These are phyloP conservation scores for Tapirus indicus DNA, from an alignment of 2,797 vertebrate species.

Conservation along the genomic window DNA sequence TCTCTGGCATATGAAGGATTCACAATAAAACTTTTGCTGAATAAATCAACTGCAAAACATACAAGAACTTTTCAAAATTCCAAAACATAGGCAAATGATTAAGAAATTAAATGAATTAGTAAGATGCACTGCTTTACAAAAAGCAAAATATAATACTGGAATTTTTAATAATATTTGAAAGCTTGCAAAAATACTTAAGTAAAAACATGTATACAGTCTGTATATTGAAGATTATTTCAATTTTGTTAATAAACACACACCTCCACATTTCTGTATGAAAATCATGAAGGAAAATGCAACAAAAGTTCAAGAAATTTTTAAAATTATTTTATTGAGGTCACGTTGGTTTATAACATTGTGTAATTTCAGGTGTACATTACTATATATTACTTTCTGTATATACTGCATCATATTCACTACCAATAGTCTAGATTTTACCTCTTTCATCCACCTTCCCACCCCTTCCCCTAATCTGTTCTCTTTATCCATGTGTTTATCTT, in stretches of 20 bases:
- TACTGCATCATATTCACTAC: too few relatives aligned
- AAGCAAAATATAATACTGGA: neutral
- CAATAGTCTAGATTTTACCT: too few relatives aligned
- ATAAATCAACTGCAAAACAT: neutral
- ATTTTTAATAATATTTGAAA: neutral
- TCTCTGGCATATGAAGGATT: neutral
- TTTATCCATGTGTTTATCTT: too few relatives aligned
- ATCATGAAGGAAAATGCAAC: neutral
- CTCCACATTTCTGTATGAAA: neutral
- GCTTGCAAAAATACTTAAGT: neutral
- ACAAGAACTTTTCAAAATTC: neutral
- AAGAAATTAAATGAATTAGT: neutral
- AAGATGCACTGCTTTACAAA: neutral
- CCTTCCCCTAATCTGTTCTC: too few relatives aligned
- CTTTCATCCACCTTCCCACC: too few relatives aligned
- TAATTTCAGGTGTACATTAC: too few relatives aligned
- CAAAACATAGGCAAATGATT: neutral
- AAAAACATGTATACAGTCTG: neutral
- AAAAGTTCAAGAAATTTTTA: neutral
- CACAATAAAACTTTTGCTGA: neutral
- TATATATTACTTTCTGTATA: too few relatives aligned
- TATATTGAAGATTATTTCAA: neutral
- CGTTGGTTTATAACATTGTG: too few relatives aligned
- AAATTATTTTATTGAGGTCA: too few relatives aligned
- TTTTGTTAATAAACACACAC: neutral